These are phyloP conservation scores for Ellobium chinense DNA, from an alignment of 2,888 invertebrate species.

Conservation along the genomic window DNA sequence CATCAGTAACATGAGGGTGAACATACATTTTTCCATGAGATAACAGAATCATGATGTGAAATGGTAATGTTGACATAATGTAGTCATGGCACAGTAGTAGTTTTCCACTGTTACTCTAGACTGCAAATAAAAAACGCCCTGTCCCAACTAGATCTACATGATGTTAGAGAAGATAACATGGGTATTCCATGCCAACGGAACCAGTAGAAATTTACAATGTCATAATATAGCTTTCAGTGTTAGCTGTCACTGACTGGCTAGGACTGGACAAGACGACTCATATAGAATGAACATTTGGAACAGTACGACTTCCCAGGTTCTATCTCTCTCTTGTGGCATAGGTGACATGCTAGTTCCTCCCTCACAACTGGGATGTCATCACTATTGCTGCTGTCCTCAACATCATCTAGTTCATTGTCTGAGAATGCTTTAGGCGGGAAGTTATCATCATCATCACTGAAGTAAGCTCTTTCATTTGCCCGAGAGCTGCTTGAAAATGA, in stretches of 20 bases:
- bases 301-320: constrained; percentile 90
- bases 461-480: constrained; percentile 48
- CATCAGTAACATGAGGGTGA: neutral
- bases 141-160: too few species aligned
- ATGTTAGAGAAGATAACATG: too few species aligned
- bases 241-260: too few species aligned
- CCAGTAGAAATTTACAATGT: too few species aligned
- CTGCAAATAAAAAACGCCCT: neutral
- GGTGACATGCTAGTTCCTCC: constrained; percentile 87
- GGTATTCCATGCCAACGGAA: too few species aligned
- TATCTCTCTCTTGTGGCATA: constrained; percentile 92
- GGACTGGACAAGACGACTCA: constrained; percentile 79
- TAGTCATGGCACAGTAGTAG: neutral
- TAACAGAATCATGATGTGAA: neutral
- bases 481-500: constrained; percentile 36
- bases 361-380: constrained; percentile 59
- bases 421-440: constrained; percentile 36
- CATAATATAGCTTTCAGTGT: too few species aligned
- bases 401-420: constrained; percentile 60
- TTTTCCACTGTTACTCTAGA: neutral
- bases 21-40: neutral
- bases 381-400: constrained; percentile 63
- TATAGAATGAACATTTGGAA: constrained; percentile 94
- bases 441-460: constrained; percentile 63
- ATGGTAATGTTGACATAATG: neutral